Conservation (phyloP, 2,113 vertebrate species). For the Rana temporaria region DNA sequence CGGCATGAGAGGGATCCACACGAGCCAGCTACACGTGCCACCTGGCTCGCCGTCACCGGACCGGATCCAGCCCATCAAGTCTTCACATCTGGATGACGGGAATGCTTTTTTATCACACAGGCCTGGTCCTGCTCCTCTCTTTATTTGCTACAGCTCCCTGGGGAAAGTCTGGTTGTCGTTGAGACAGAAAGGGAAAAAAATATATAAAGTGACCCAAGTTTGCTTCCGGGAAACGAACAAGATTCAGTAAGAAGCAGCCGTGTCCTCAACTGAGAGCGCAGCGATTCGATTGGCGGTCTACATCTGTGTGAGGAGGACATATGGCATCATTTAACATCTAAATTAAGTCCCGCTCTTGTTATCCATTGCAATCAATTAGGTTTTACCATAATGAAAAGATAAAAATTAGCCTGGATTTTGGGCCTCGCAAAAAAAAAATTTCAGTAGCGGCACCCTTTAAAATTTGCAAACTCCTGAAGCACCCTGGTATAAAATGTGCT, state of each 20-base stretch:
- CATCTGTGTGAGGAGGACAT: too few species aligned
- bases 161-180: constrained; percentile 20
- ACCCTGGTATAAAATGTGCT: too few species aligned
- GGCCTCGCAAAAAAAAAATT: too few species aligned
- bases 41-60: constrained; percentile 37
- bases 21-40: constrained; percentile 41
- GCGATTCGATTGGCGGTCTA: not conserved
- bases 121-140: constrained; percentile 5
- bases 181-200: not conserved
- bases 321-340: too few species aligned
- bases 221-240: not conserved
- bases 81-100: constrained; percentile 32
- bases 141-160: not conserved
- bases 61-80: constrained; percentile 25
- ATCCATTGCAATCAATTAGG: too few species aligned
- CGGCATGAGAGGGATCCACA: constrained; percentile 15
- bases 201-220: not conserved
- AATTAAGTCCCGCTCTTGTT: too few species aligned
- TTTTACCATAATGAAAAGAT: too few species aligned
- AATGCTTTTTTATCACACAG: constrained; percentile 21
- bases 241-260: not conserved
- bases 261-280: not conserved
- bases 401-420: too few species aligned
- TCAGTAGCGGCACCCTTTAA: too few species aligned
- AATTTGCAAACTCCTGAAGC: too few species aligned